Evolutionary conservation across 1,140 invertebrate species (phyloP), one percentile per base, ranked within the genome.

Genomic region (Drosophila elegans): DNA sequence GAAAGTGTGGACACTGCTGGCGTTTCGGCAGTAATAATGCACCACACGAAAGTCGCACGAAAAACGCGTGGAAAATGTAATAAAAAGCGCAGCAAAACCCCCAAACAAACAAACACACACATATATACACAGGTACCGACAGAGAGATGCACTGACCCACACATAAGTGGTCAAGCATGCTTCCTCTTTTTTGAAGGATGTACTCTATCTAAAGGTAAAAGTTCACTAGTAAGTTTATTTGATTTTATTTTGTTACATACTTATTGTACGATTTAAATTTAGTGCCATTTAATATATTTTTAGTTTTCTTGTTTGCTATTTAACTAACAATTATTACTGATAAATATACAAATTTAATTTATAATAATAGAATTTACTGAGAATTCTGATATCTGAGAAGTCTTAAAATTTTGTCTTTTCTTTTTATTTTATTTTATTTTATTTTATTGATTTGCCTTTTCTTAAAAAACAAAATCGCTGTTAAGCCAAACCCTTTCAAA

Each of bases 1-100:
- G 25, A 2, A 12, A 10, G 51, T 6, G 39, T n/a, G 21, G 21
- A 34, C 34, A 27, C 63, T 25, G 63, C 29, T 44, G 42, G 27
- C 46, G 48, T 10, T 51, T 48, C 11, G 53, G 53, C 56, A 51
- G 72, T 49, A 56, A 69, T 68, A 57, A 56, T 76, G 62, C 60
- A 73, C 64, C 69, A 78, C 64, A 68, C 64, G 60, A 56, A 82
- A 88, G 80, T 64, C 59, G 74, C 57, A 55, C 13, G 63, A 61
- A 71, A 71, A 71, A 71, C 48, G 74, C 55, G 55, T 60, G 63
- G 74, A 82, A 67, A 62, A 78, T 56, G 41, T 10, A 27, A 16
- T 54, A 54, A 60, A 66, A 56, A 59, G 44, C 11, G 29, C 10
- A 25, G 27, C 46, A 32, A 54, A 46, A 69, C 55, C 48, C 13